These are phyloP conservation scores for Cyphomyrus discorhynchus DNA, from an alignment of 2,113 vertebrate species.

Conservation along the genomic window DNA sequence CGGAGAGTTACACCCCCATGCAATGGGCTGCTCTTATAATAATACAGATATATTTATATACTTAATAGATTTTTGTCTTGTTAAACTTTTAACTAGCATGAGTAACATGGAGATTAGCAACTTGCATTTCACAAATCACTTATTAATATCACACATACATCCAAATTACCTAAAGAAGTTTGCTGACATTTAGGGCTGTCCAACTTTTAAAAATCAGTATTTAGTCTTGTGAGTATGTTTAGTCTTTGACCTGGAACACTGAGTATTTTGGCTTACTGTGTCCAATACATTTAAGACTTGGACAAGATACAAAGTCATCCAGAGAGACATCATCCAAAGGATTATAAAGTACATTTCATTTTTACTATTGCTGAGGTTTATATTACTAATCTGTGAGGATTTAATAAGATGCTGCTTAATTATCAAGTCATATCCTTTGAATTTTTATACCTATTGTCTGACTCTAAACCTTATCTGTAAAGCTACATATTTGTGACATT, in stretches of 20 bases:
- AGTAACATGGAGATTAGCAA: neutral
- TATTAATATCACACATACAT: neutral
- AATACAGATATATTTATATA: neutral
- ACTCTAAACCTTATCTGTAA: neutral
- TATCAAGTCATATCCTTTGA: neutral
- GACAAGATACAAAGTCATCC: neutral
- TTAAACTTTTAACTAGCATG: neutral
- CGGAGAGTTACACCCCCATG: neutral
- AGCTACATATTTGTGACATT: neutral
- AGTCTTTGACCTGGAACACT: conserved; percentile 42
- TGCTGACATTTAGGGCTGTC: neutral
- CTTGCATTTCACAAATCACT: neutral
- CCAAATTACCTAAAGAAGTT: conserved; percentile 31
- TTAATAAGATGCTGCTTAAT: neutral
- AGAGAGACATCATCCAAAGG: neutral
- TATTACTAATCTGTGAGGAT: neutral
- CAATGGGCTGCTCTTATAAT: neutral
- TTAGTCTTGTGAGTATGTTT: conserved; percentile 44
- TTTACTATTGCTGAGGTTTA: neutral
- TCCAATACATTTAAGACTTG: conserved; percentile 36
- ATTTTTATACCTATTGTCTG: neutral
- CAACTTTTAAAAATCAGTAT: conserved; percentile 21
- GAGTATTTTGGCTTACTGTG: conserved; percentile 37
- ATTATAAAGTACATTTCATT: neutral
- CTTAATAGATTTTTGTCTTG: neutral